These are phyloP conservation scores for Florisuga fusca DNA, from an alignment of 2,797 vertebrate genomes.

Conservation along the genomic window DNA sequence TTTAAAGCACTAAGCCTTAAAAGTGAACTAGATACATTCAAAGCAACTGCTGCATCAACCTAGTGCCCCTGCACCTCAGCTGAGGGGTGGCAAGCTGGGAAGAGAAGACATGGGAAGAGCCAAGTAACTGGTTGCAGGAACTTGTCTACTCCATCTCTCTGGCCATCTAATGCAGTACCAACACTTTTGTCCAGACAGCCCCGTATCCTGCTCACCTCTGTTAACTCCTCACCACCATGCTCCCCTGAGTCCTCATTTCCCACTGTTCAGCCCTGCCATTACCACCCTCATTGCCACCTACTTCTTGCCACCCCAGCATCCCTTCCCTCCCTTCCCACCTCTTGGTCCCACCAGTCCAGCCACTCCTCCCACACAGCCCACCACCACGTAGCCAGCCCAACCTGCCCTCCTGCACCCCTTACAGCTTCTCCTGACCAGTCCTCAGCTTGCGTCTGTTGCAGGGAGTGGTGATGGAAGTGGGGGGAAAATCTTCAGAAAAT, in stretches of 20 bases:
- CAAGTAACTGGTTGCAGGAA: neutral
- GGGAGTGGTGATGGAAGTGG: neutral
- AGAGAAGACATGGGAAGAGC: neutral
- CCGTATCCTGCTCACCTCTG: neutral
- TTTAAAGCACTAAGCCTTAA: neutral
- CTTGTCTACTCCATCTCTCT: neutral
- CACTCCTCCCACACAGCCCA: neutral
- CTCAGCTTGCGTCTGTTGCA: neutral
- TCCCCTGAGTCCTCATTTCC: neutral
- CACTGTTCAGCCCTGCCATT: neutral
- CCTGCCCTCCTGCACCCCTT: neutral
- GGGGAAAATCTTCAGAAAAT: neutral
- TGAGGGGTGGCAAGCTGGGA: neutral
- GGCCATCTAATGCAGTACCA: neutral
- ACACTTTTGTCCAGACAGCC: neutral
- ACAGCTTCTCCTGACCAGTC: neutral
- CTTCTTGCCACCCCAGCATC: neutral
- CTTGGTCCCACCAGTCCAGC: neutral
- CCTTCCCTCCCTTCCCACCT: neutral
- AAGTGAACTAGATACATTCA: neutral
- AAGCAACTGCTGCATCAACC: neutral
- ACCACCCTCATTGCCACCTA: neutral
- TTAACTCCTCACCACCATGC: neutral
- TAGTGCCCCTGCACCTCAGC: neutral
- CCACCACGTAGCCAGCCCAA: fast-evolving